phyloP scores from a whole-genome alignment of 2,888 invertebrate species.

The Pteria penguin region DNA sequence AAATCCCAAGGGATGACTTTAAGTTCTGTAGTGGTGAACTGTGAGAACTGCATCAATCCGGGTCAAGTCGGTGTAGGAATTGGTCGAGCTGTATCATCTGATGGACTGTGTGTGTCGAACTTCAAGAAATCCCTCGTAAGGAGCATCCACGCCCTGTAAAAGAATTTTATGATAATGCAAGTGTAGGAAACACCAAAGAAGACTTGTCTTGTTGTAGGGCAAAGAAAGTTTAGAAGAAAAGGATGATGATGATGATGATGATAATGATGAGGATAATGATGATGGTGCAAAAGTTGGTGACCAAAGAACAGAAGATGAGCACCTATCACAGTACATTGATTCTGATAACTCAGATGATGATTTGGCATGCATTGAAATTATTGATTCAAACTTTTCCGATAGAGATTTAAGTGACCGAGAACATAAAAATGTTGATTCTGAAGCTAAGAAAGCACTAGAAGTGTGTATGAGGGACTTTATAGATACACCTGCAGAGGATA shows the following conservation, averaged over 20 bases:
- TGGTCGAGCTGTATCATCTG: constrained; percentile 19
- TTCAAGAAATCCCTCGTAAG: constrained; percentile 13
- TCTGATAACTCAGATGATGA: background rate
- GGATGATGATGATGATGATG: background rate
- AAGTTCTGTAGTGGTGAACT: constrained; percentile 18
- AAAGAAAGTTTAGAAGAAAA: background rate
- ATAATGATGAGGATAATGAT: too few species aligned
- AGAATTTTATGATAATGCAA: constrained; percentile 11
- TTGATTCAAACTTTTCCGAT: background rate
- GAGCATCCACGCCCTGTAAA: constrained; percentile 11
- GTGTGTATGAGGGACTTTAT: background rate
- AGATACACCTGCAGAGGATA: background rate
- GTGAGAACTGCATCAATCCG: constrained; percentile 20
- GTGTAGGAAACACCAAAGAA: background rate
- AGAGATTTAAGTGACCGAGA: background rate
- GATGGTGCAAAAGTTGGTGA: background rate
- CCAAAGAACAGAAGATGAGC: background rate
- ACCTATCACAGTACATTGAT: background rate
- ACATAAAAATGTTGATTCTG: background rate
- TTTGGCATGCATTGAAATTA: background rate
- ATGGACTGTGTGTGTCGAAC: constrained; percentile 12
- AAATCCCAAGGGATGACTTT: constrained; percentile 33
- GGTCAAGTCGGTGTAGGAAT: constrained; percentile 37
- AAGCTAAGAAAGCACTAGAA: background rate
- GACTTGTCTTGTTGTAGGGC: constrained; percentile 7